These are phyloP conservation scores for Montipora efflorescens DNA, from an alignment of 64 coral and sea anemone genomes.

Conservation along the genomic window DNA sequence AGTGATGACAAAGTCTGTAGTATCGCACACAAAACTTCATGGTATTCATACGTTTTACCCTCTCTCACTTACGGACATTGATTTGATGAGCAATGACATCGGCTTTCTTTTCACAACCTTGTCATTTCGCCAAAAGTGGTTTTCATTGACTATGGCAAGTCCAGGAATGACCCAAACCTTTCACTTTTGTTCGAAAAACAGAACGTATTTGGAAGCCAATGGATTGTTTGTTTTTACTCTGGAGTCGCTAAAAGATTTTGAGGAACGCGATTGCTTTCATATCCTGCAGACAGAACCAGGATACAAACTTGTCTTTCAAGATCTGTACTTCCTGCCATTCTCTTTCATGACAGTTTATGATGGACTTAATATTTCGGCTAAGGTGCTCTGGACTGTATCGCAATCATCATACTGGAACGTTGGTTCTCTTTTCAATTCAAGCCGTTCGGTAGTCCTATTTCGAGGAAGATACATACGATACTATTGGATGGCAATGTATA, in stretches of 20 bases:
- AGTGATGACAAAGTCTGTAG: slow-evolving; percentile 49
- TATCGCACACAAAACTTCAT: slow-evolving; percentile 49
- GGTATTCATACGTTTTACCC: slow-evolving; percentile 31
- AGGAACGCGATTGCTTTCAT: slow-evolving; percentile 28
- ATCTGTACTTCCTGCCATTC: background rate
- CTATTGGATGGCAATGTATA: too few species aligned
- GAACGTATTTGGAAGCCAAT: slow-evolving; percentile 25
- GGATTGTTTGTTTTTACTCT: background rate
- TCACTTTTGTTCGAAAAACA: slow-evolving; percentile 51
- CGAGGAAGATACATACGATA: background rate
- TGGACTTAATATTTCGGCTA: slow-evolving; percentile 31
- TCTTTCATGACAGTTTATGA: slow-evolving; percentile 38
- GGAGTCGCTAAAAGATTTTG: background rate
- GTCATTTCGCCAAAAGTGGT: background rate
- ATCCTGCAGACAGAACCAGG: slow-evolving; percentile 49
- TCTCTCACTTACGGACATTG: slow-evolving; percentile 28
- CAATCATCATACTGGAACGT: background rate
- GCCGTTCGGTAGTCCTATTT: background rate
- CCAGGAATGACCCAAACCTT: slow-evolving; percentile 5
- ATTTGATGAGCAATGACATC: slow-evolving; percentile 4
- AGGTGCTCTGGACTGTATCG: slow-evolving; percentile 1
- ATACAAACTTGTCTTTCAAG: slow-evolving; percentile 58
- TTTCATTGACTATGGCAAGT: slow-evolving; percentile 41
- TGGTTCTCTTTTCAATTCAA: slow-evolving; percentile 42
- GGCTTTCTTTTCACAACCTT: slow-evolving; percentile 29